Percentiles rank a stretch among this genome's conserved stretches.
Evolutionary conservation across 2,113 vertebrate species (phyloP).

Genomic region (Spilogale gracilis): DNA sequence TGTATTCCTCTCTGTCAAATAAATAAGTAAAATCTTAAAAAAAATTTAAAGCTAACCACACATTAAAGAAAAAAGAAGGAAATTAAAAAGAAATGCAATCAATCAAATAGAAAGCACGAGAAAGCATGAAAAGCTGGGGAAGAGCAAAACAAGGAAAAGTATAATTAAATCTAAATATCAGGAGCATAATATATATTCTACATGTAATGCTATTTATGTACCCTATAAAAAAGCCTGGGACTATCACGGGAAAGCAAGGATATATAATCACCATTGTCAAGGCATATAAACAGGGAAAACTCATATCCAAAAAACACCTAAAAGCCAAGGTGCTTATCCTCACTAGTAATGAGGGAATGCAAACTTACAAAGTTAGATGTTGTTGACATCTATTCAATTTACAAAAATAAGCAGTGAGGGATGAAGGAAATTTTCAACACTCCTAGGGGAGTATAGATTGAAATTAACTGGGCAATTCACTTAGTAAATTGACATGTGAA

Average conservation of each 20-base stretch:
- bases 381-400: neutral
- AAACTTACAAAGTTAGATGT: conserved; percentile 25
- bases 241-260: neutral
- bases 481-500: neutral
- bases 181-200: neutral
- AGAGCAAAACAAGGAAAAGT: conserved; percentile 23
- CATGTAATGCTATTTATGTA: neutral
- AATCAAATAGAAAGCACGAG: conserved; percentile 46
- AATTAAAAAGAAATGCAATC: conserved; percentile 58
- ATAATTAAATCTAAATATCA: neutral
- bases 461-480: neutral
- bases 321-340: neutral
- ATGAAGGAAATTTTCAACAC: neutral
- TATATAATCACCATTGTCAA: neutral
- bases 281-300: neutral
- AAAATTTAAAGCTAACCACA: conserved; percentile 58
- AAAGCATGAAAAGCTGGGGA: neutral
- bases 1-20: no score
- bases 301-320: neutral
- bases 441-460: neutral
- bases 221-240: neutral
- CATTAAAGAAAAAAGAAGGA: neutral
- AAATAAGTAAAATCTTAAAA: no score
- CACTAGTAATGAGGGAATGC: neutral
- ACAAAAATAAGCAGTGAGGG: conserved; percentile 14